A percentile compares a stretch with the other conserved stretches of the same genome.
These are phyloP conservation scores for Bellardia pandia DNA, from an alignment of 2,888 invertebrate species.

Conservation along the genomic window DNA sequence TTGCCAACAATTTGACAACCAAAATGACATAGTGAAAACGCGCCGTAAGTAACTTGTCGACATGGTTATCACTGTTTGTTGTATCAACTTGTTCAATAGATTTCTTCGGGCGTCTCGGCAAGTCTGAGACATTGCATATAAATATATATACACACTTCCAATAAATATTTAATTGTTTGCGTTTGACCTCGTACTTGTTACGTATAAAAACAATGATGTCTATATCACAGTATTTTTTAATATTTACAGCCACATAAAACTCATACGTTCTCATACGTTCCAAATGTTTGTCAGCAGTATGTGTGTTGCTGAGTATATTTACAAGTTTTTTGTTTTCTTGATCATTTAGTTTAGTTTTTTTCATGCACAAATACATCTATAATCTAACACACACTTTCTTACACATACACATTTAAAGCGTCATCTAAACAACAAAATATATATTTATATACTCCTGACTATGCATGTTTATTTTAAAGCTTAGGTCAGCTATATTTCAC, in stretches of 20 bases:
- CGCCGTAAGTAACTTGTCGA: no score
- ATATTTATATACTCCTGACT: slow-evolving; percentile 45
- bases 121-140: no score
- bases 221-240: neutral
- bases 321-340: slow-evolving; percentile 39
- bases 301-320: slow-evolving; percentile 10
- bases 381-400: neutral
- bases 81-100: no score
- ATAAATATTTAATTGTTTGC: neutral
- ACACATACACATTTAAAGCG: neutral
- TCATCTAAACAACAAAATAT: neutral
- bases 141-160: no score
- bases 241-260: neutral
- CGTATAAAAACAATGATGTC: neutral
- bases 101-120: no score
- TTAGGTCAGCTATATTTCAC: slow-evolving; percentile 82
- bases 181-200: neutral
- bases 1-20: no score
- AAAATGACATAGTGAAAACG: no score
- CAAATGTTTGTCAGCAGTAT: neutral
- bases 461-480: slow-evolving; percentile 78
- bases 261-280: neutral
- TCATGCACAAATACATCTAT: slow-evolving; percentile 11
- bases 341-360: slow-evolving; percentile 55
- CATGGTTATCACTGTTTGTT: no score